A percentile compares a stretch with the other conserved stretches of the same genome.
Evolutionary conservation across 2,888 invertebrate species (phyloP).

Genomic region (Tenthredo livida): DNA sequence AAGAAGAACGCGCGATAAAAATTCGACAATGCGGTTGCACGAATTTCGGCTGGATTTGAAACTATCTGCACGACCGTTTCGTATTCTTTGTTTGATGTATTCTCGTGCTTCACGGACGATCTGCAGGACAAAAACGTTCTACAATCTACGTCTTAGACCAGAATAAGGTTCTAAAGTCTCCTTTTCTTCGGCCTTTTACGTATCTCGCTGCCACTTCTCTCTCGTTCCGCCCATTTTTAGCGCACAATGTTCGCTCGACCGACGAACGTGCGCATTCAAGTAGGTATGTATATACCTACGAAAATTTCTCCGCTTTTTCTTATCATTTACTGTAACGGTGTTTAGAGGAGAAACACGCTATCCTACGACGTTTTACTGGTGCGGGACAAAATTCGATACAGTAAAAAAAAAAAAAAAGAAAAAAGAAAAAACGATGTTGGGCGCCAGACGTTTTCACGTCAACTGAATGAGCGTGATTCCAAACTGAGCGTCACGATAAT

Average conservation of each 20-base stretch:
- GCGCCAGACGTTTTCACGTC: too few relatives aligned
- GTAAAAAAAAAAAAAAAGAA: too few relatives aligned
- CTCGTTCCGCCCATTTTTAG: not conserved
- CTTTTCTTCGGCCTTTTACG: not conserved
- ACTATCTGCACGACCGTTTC: not conserved
- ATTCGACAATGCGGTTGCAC: not conserved
- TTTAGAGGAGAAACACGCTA: too few relatives aligned
- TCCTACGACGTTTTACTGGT: too few relatives aligned
- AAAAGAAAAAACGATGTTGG: too few relatives aligned
- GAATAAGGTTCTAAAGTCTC: not conserved
- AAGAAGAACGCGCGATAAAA: not conserved
- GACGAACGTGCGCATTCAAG: not conserved
- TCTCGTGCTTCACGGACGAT: conserved; percentile 16
- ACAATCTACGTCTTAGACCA: not conserved
- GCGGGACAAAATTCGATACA: too few relatives aligned
- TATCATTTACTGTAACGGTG: not conserved
- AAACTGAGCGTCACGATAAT: too few relatives aligned
- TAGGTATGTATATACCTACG: not conserved
- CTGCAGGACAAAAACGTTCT: not conserved
- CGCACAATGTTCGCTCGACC: conserved; percentile 10
- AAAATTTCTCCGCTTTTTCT: conserved; percentile 14
- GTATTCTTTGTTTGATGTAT: not conserved
- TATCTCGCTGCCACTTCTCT: not conserved
- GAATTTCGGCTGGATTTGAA: not conserved
- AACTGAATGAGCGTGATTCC: too few relatives aligned